A percentile compares a stretch with the other conserved stretches of the same genome.
Conservation (phyloP, 2,888 invertebrate species). For the Ectemnius cavifrons region DNA sequence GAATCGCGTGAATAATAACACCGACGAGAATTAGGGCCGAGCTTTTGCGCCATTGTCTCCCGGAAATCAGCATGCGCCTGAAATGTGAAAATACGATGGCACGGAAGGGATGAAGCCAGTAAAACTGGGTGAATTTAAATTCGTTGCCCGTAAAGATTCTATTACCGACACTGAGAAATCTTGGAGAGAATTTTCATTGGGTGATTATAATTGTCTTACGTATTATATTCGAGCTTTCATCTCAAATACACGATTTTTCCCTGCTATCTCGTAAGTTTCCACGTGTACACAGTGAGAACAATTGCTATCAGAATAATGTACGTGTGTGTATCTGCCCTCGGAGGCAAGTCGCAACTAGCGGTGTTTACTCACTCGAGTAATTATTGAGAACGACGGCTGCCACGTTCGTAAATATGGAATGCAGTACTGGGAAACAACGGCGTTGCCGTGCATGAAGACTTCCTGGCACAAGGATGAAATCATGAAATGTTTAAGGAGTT, state of each 20-base stretch:
- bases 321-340: no score
- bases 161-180: conserved; percentile 58
- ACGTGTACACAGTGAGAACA: no score
- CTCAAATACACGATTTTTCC: no score
- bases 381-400: no score
- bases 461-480: no score
- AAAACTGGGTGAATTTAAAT: conserved; percentile 57
- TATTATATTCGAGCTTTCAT: not conserved
- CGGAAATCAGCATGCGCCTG: conserved; percentile 1
- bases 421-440: no score
- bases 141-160: conserved; percentile 63
- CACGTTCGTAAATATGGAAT: no score
- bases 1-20: not conserved
- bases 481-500: no score
- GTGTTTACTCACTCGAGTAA: no score
- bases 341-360: no score
- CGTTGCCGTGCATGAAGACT: not conserved
- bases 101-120: not conserved
- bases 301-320: no score
- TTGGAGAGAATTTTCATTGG: conserved; percentile 35
- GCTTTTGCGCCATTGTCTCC: conserved; percentile 9
- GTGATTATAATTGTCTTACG: not conserved
- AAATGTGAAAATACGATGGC: not conserved
- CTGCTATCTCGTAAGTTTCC: no score
- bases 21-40: not conserved